Percentiles rank a stretch among this genome's conserved stretches.
Conservation (phyloP, 2,113 vertebrate species). For the Phrynocephalus versicolor region DNA sequence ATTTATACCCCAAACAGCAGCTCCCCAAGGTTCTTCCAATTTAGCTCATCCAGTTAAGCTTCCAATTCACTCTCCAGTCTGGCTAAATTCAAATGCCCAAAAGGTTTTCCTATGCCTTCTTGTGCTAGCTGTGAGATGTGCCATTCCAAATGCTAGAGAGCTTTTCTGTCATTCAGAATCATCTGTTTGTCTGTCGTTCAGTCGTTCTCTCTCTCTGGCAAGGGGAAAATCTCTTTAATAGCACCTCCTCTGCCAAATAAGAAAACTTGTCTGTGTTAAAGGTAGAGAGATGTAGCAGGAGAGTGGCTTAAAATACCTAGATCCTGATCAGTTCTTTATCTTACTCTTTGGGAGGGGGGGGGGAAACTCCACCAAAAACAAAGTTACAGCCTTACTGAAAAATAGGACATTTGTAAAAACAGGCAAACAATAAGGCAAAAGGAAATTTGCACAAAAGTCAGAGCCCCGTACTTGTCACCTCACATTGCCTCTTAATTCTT, state of each 20-base stretch:
- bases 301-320: neutral
- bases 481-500: no score
- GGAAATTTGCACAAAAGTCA: no score
- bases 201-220: no score
- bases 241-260: slow-evolving; percentile 45
- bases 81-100: neutral
- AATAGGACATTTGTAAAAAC: neutral
- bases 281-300: neutral
- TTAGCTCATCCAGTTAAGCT: neutral
- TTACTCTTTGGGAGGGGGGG: neutral
- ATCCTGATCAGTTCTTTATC: neutral
- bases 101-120: neutral
- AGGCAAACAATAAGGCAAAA: no score
- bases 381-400: neutral
- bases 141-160: neutral
- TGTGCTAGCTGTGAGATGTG: neutral
- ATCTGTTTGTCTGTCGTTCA: neutral
- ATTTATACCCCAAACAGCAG: neutral
- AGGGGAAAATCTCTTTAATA: slow-evolving; percentile 43
- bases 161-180: neutral
- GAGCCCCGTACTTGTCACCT: no score
- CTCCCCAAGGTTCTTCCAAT: neutral
- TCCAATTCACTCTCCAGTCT: neutral
- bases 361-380: neutral
- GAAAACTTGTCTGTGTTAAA: slow-evolving; percentile 42